phyloP scores from a whole-genome alignment of 2,888 invertebrate genomes.

The Hyppa rectilinea region DNA sequence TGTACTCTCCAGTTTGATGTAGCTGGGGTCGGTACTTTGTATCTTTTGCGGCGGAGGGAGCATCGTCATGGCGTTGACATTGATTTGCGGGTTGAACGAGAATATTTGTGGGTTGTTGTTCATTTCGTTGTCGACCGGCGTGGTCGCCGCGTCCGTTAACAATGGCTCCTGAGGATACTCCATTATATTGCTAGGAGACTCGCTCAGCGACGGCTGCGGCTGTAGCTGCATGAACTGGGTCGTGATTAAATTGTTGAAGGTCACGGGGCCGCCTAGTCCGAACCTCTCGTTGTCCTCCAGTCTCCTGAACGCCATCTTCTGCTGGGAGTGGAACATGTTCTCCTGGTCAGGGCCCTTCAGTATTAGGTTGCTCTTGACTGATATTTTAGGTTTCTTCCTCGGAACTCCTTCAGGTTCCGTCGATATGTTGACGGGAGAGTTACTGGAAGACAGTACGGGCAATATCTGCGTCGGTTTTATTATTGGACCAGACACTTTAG shows the following conservation, averaged over 20 bases:
- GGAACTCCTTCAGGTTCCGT: slow-evolving; percentile 81
- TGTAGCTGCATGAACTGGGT: slow-evolving; percentile 88
- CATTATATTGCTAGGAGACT: slow-evolving; percentile 82
- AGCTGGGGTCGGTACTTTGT: slow-evolving; percentile 84
- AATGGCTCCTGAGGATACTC: slow-evolving; percentile 81
- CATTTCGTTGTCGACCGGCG: slow-evolving; percentile 80
- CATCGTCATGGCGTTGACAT: slow-evolving; percentile 82
- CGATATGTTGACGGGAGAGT: slow-evolving; percentile 81
- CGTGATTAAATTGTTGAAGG: slow-evolving; percentile 87
- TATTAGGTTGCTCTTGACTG: slow-evolving; percentile 88
- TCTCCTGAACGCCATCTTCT: slow-evolving; percentile 87
- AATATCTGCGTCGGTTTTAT: slow-evolving; percentile 86
- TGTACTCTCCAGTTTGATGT: slow-evolving; percentile 86
- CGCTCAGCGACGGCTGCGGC: slow-evolving; percentile 81
- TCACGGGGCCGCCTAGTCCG: slow-evolving; percentile 83
- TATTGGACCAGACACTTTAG: slow-evolving; percentile 85
- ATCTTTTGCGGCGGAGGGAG: slow-evolving; percentile 84
- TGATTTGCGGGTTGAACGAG: slow-evolving; percentile 85
- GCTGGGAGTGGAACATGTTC: slow-evolving; percentile 88
- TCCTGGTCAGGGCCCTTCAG: slow-evolving; percentile 88
- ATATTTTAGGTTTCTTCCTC: slow-evolving; percentile 88
- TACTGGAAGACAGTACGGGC: slow-evolving; percentile 84
- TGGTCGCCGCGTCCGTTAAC: slow-evolving; percentile 78
- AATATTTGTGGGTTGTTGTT: slow-evolving; percentile 82
- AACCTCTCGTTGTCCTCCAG: slow-evolving; percentile 86